Evolutionary conservation across 1,140 invertebrate species (phyloP), one percentile per base, ranked within the genome.

Genomic region (Achatina immaculata): DNA sequence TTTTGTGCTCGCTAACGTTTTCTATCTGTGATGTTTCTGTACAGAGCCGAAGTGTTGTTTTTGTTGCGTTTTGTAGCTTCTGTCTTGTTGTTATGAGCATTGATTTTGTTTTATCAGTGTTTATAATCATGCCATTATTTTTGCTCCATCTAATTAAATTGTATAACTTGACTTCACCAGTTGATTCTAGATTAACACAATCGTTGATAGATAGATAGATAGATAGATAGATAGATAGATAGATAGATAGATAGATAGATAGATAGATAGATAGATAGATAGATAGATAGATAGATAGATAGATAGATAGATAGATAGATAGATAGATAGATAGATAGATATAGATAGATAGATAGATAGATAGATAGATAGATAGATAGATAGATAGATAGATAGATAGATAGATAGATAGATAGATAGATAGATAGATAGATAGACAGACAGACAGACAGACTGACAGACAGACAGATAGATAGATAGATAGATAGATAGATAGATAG

Each of bases 161-260:
- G n/a, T n/a, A n/a, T n/a, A n/a, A n/a, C n/a, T n/a, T n/a, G n/a
- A n/a, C n/a, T n/a, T n/a, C n/a, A n/a, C n/a, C n/a, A n/a, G n/a
- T n/a, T n/a, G n/a, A n/a, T n/a, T n/a, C n/a, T n/a, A n/a, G n/a
- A n/a, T n/a, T n/a, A n/a, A n/a, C n/a, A 45, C 16, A 45, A 45
- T 7, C 6, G 43, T 7, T 21, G 51, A 55, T 55, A 55, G 51
- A 55, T 55, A 55, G 51, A 55, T 55, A 55, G 51, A 55, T 55
- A 55, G 51, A 55, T 55, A 55, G 51, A 55, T 55, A 55, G 51
- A 55, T 55, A 55, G 51, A 55, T 55, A 55, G 51, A 55, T 55
- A 55, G 51, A 55, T 55, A 55, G 51, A 55, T 55, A 55, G 45
- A 48, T 48, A 48, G 45, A 48, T 48, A 48, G 45, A 48, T 48